phyloP scores from a whole-genome alignment of 1,140 invertebrate genomes.

The Drosophila lacertosa region DNA sequence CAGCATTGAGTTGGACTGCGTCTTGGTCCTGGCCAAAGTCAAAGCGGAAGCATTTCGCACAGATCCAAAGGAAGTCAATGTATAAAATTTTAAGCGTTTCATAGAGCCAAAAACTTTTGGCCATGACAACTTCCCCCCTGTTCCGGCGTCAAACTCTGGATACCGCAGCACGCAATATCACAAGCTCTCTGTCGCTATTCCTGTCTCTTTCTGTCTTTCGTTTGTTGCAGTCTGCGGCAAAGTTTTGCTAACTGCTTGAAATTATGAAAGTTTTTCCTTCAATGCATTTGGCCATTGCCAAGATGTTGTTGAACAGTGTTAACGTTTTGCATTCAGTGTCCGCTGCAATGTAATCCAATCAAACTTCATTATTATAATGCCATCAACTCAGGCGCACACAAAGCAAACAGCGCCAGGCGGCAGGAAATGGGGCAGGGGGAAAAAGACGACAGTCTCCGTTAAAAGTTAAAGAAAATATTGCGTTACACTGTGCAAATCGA shows the following conservation, averaged over 20 bases:
- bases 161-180: conserved; percentile 25
- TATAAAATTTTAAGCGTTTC: conserved; percentile 79
- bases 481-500: conserved; percentile 72
- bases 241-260: conserved; percentile 73
- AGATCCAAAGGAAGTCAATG: conserved; percentile 74
- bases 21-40: conserved; percentile 17
- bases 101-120: conserved; percentile 74
- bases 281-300: conserved; percentile 60
- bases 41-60: conserved; percentile 62
- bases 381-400: conserved; percentile 72
- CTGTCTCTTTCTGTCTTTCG: neutral
- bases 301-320: conserved; percentile 67
- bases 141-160: conserved; percentile 71
- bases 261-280: conserved; percentile 76
- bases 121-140: conserved; percentile 72
- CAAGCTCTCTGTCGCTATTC: conserved; percentile 26
- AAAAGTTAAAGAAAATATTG: conserved; percentile 73
- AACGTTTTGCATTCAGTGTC: conserved; percentile 78
- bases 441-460: conserved; percentile 13
- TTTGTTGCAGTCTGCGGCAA: conserved; percentile 40
- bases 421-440: neutral
- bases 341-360: conserved; percentile 80
- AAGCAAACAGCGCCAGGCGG: conserved; percentile 28
- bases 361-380: conserved; percentile 82
- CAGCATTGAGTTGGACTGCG: conserved; percentile 32